Conservation (phyloP, 2,888 invertebrate species). For the Philopedon plagiatum region DNA sequence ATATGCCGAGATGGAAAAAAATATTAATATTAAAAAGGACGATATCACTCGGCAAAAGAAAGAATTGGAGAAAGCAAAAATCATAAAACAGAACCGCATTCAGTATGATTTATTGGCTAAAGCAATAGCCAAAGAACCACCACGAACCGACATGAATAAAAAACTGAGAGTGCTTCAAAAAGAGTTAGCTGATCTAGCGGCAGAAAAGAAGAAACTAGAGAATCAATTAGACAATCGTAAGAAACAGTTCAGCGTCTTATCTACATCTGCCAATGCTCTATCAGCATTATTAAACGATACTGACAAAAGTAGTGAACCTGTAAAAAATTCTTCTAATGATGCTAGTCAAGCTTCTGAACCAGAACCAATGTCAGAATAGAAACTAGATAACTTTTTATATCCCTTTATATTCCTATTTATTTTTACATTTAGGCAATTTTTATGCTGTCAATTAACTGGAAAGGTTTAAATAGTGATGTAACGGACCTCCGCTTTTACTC, state of each 20-base stretch:
- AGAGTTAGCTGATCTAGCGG: conserved; percentile 80
- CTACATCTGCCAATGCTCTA: conserved; percentile 89
- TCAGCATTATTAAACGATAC: conserved; percentile 78
- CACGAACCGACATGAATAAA: conserved; percentile 84
- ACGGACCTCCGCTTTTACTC: too few species aligned
- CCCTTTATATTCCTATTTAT: too few species aligned
- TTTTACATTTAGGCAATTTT: background rate
- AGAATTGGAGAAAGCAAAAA: conserved; percentile 86
- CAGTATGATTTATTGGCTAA: conserved; percentile 95
- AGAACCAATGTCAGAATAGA: conserved; percentile 67
- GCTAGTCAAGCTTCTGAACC: conserved; percentile 61
- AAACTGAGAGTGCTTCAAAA: conserved; percentile 79
- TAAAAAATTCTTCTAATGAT: conserved; percentile 28
- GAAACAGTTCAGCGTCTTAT: conserved; percentile 91
- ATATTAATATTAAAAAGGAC: conserved; percentile 84
- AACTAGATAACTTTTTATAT: too few species aligned
- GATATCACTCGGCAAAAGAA: conserved; percentile 87
- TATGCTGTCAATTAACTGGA: background rate
- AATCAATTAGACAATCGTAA: conserved; percentile 85
- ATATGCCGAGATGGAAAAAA: conserved; percentile 82
- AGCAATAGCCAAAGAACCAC: conserved; percentile 91
- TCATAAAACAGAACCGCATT: conserved; percentile 89
- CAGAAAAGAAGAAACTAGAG: conserved; percentile 81
- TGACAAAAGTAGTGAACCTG: conserved; percentile 66
- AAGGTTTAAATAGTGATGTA: too few species aligned